Base-by-base conservation (phyloP, 2,888 invertebrate species). In the Epinotia brunnichana region DNA sequence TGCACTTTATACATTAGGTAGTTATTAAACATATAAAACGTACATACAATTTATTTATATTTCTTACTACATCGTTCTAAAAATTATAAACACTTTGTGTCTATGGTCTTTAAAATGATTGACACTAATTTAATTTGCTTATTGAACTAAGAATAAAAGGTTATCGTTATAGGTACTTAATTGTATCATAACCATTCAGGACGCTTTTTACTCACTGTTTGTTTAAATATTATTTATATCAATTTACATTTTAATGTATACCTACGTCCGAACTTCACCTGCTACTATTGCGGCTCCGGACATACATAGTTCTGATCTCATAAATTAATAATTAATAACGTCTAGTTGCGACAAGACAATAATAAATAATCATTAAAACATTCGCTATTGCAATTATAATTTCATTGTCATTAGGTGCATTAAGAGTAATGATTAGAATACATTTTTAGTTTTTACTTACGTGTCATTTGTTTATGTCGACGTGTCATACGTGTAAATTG, bases 241-340 rank as follows among this genome's bases (percentile, higher is more conserved):
- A 41, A 59, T 71, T 60, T 19, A 17, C 66, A 71, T 71, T 60
- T 66, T 71, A 41, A 66, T 66, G 54, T 53, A 9, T 29, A 13
- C 1, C 15, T 53, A 13, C 53, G 39, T 60, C 19, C 29, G 54
- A 15, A 41, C 48, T 66, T 60, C 71, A 71, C 71, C 71, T 71
- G 71, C 60, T 35, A 66, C 21, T 70, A 17, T 57, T 71, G 53
- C 19, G 13, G 17, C 60, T 53, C 24, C 7, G 44, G 21, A 57
- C 61, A 67, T 73, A 57, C 61, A 67, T 73, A 57, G 57, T 68
- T 61, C 19, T 39, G 21, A 64, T 64, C 70, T 59, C 21, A 68
- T 68, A 59, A 70, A 64, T 56, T 63, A 35, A 70, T 56, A 35
- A 48, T 51, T 59, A 53, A 61, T 54, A 57, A 53, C 17, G 53